phyloP scores from a whole-genome alignment of 1,140 invertebrate genomes.

The Aphis gossypii region DNA sequence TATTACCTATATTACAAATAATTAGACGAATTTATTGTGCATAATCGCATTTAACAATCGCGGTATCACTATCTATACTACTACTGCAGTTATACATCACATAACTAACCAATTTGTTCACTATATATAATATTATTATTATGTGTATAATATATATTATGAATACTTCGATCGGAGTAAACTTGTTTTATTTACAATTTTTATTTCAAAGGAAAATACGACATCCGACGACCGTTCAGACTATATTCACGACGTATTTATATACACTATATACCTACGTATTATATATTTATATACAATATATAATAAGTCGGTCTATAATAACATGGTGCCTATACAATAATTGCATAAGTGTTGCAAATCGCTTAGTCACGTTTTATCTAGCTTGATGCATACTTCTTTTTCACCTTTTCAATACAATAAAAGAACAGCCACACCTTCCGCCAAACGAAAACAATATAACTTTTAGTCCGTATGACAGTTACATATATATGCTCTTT shows the following conservation, averaged over 20 bases:
- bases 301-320: constrained; percentile 15
- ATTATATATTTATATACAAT: not conserved
- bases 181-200: constrained; percentile 11
- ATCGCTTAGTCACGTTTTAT: constrained; percentile 53
- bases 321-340: not conserved
- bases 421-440: not conserved
- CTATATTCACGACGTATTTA: not conserved
- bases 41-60: not conserved
- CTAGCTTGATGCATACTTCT: constrained; percentile 1
- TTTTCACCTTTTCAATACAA: constrained; percentile 42
- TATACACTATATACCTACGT: not conserved
- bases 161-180: not conserved
- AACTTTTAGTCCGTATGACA: not conserved
- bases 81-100: not conserved
- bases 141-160: not conserved
- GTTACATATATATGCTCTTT: constrained; percentile 21
- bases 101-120: not conserved
- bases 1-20: not conserved
- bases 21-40: not conserved
- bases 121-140: not conserved
- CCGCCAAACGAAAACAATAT: constrained; percentile 34
- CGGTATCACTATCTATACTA: not conserved
- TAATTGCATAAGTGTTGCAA: constrained; percentile 33
- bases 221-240: not conserved
- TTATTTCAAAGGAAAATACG: not conserved